These are phyloP conservation scores for Aromia moschata DNA, from an alignment of 2,888 invertebrate genomes.

Conservation along the genomic window DNA sequence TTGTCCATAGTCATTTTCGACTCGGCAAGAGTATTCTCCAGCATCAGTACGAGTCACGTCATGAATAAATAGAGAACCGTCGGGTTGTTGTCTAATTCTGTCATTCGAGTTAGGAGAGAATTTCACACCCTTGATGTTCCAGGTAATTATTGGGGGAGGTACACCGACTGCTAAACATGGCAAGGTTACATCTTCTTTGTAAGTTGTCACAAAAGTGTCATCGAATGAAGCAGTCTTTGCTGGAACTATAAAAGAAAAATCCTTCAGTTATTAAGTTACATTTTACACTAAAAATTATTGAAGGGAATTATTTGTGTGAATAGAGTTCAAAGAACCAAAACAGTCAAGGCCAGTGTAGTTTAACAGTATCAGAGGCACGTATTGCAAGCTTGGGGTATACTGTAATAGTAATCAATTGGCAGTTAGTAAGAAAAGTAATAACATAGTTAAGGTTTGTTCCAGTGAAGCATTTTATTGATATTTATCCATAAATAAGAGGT, in stretches of 20 bases:
- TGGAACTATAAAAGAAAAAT: constrained; percentile 71
- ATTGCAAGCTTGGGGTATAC: too few species aligned
- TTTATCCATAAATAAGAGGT: too few species aligned
- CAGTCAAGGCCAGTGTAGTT: too few species aligned
- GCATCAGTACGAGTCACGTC: constrained; percentile 90
- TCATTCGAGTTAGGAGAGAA: constrained; percentile 83
- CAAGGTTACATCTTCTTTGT: constrained; percentile 90
- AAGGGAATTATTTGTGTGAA: too few species aligned
- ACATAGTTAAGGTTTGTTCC: too few species aligned
- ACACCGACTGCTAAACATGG: constrained; percentile 93
- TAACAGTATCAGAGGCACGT: too few species aligned
- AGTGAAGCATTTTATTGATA: too few species aligned
- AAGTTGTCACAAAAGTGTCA: constrained; percentile 90
- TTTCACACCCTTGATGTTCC: constrained; percentile 86
- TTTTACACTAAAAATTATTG: background rate
- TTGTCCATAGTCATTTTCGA: constrained; percentile 91
- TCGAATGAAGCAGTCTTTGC: constrained; percentile 96
- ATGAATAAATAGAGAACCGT: constrained; percentile 90
- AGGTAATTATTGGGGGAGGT: constrained; percentile 87
- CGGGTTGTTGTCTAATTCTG: constrained; percentile 83
- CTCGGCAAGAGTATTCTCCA: constrained; percentile 93
- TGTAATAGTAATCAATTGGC: too few species aligned
- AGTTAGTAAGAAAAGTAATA: too few species aligned
- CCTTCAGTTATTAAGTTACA: background rate
- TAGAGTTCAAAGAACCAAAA: too few species aligned